Evolutionary conservation across 1,140 invertebrate genomes (phyloP).

Genomic region (Caenorhabditis brenneri): DNA sequence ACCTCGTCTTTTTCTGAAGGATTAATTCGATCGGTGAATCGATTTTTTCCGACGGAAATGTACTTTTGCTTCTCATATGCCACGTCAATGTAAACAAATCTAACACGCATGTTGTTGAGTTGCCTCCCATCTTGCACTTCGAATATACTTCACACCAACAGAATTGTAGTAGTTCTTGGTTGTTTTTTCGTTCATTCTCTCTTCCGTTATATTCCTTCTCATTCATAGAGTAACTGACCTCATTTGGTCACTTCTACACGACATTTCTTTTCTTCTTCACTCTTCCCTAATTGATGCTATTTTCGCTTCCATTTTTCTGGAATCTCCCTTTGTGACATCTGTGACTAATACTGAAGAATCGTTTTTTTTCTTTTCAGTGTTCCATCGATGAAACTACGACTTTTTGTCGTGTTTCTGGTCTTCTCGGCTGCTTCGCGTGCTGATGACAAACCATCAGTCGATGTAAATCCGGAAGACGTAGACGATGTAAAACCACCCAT

Average conservation of each 20-base stretch:
- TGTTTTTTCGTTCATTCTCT: background rate
- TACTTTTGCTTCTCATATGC: background rate
- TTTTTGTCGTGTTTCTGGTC: background rate
- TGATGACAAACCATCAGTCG: background rate
- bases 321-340: background rate
- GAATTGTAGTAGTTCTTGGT: background rate
- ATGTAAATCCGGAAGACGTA: slow-evolving; percentile 11
- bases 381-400: slow-evolving; percentile 7
- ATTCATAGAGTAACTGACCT: slow-evolving; percentile 20
- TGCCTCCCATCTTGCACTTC: background rate
- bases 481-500: slow-evolving; percentile 1
- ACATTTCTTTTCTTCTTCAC: background rate
- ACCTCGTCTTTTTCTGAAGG: background rate
- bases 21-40: background rate
- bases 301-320: background rate
- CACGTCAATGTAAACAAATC: slow-evolving; percentile 34
- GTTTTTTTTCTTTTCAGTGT: background rate
- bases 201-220: background rate
- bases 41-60: background rate
- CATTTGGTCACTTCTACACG: background rate
- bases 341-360: background rate
- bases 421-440: background rate
- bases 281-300: slow-evolving; percentile 3
- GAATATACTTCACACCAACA: background rate
- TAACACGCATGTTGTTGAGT: background rate